These are phyloP conservation scores for Carpatolechia fugitivella DNA, from an alignment of 2,888 invertebrate species.

Conservation along the genomic window DNA sequence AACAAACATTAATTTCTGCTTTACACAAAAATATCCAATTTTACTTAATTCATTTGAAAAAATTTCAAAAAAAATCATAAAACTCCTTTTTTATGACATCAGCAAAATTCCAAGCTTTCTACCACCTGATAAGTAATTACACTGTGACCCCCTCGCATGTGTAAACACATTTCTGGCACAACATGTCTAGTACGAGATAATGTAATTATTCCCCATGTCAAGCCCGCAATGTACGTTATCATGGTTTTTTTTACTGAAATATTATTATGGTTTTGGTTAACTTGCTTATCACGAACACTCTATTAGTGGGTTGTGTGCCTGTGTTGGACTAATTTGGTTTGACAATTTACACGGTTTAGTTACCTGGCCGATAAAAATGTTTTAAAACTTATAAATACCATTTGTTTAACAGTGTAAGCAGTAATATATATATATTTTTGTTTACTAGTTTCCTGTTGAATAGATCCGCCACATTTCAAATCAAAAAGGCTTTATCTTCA, in stretches of 20 bases:
- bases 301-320: not conserved
- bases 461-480: no score
- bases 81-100: not conserved
- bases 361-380: no score
- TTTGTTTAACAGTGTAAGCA: no score
- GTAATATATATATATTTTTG: no score
- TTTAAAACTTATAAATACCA: no score
- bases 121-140: slow-evolving; percentile 6
- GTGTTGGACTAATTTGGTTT: slow-evolving; percentile 31
- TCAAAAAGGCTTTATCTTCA: no score
- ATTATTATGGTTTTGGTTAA: slow-evolving; percentile 37
- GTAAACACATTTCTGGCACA: slow-evolving; percentile 47
- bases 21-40: no score
- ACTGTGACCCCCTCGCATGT: slow-evolving; percentile 37
- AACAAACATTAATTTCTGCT: no score
- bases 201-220: slow-evolving; percentile 53
- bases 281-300: slow-evolving; percentile 31
- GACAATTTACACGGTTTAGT: not conserved
- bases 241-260: slow-evolving; percentile 33
- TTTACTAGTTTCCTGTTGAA: no score
- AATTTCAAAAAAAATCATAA: not conserved
- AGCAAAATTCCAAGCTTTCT: not conserved
- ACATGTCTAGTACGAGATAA: slow-evolving; percentile 52
- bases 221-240: slow-evolving; percentile 14
- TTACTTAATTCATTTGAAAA: no score